Percentiles rank a stretch among this genome's conserved stretches.
These are phyloP conservation scores for Heliconius hermathena DNA, from an alignment of 1,140 invertebrate species.

Conservation along the genomic window DNA sequence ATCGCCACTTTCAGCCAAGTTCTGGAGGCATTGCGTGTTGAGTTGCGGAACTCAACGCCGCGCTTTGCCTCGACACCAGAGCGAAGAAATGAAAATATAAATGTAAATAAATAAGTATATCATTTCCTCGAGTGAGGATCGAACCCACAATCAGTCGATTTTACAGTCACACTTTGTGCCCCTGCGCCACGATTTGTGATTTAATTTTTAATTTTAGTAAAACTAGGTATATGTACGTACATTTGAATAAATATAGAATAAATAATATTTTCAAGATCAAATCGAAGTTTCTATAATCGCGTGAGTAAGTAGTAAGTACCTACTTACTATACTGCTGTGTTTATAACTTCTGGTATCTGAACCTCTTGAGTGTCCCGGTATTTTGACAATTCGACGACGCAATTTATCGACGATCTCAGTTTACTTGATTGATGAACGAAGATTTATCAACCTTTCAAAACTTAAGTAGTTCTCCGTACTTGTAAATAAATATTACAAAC, in stretches of 20 bases:
- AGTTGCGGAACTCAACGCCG: too few relatives aligned
- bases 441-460: constrained; percentile 28
- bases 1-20: too few relatives aligned
- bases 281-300: neutral
- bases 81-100: too few relatives aligned
- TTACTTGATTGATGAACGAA: constrained; percentile 32
- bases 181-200: too few relatives aligned
- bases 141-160: too few relatives aligned
- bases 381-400: constrained; percentile 25
- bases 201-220: too few relatives aligned
- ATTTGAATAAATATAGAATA: neutral
- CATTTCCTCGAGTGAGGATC: too few relatives aligned
- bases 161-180: too few relatives aligned
- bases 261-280: neutral
- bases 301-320: neutral
- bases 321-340: neutral
- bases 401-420: constrained; percentile 30
- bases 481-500: constrained; percentile 11
- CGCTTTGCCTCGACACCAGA: too few relatives aligned
- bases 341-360: constrained; percentile 9
- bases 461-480: constrained; percentile 22
- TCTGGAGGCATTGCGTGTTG: too few relatives aligned
- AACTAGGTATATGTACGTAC: neutral
- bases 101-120: too few relatives aligned
- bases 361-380: constrained; percentile 15